Conservation (phyloP, 2,888 invertebrate genomes). For the Caenorhabditis japonica region DNA sequence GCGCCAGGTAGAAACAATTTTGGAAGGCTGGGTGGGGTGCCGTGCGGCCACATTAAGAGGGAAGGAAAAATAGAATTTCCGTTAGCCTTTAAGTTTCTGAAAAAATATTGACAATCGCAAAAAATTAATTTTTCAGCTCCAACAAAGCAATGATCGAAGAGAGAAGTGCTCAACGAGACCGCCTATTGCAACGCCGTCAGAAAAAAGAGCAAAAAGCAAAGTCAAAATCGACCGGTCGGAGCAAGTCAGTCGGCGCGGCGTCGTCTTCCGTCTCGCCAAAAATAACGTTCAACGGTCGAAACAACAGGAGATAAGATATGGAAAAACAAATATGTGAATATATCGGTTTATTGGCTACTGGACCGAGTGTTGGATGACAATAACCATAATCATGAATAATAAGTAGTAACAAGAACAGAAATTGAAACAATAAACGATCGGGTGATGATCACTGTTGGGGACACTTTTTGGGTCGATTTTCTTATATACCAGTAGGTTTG, state of each 20-base stretch:
- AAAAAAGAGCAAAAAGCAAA: constrained; percentile 37
- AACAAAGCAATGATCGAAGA: constrained; percentile 60
- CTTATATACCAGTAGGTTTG: constrained; percentile 28
- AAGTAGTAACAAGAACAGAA: not conserved
- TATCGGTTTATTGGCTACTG: constrained; percentile 31
- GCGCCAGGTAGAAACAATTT: no score
- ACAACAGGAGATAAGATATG: constrained; percentile 21
- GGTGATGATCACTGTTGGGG: not conserved
- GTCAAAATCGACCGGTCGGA: constrained; percentile 11
- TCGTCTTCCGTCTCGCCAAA: constrained; percentile 33
- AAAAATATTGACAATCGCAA: no score
- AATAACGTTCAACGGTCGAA: constrained; percentile 36
- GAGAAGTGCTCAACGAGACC: constrained; percentile 69
- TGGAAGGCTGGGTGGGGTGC: no score
- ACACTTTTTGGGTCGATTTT: constrained; percentile 23
- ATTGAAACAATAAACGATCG: constrained; percentile 2
- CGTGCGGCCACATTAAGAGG: no score
- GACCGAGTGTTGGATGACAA: constrained; percentile 2
- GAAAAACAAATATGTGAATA: constrained; percentile 1
- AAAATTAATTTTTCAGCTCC: constrained; percentile 54
- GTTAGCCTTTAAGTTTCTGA: no score
- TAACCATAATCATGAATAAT: constrained; percentile 21
- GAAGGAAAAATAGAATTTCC: no score
- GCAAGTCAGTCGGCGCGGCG: constrained; percentile 47
- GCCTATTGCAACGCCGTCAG: constrained; percentile 59